Evolutionary conservation across 2,797 vertebrate genomes (phyloP).

Genomic region (Austrolebias charrua): DNA sequence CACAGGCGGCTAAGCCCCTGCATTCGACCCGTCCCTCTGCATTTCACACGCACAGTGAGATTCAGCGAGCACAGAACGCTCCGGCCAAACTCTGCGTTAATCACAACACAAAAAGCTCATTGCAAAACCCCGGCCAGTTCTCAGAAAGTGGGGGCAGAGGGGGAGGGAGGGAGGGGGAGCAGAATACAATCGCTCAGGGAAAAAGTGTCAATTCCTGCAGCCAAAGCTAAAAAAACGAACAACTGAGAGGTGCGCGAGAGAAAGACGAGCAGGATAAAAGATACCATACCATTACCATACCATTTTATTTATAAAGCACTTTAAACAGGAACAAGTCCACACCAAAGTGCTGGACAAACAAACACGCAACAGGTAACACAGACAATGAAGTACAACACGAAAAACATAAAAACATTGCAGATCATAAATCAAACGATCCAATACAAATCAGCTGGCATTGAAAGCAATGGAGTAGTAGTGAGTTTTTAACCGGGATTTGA

Average conservation of each 20-base stretch:
- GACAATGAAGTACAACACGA: too few species aligned
- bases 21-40: background rate
- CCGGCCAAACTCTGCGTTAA: constrained; percentile 70
- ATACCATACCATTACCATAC: too few species aligned
- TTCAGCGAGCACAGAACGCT: constrained; percentile 56
- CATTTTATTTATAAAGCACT: too few species aligned
- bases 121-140: constrained; percentile 66
- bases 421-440: too few species aligned
- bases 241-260: constrained; percentile 20
- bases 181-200: background rate
- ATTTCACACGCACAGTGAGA: constrained; percentile 13
- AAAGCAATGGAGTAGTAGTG: too few species aligned
- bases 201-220: background rate
- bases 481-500: too few species aligned
- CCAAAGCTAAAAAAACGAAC: constrained; percentile 21
- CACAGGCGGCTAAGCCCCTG: constrained; percentile 50
- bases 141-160: constrained; percentile 39
- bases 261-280: constrained; percentile 23
- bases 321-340: too few species aligned
- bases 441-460: too few species aligned
- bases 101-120: constrained; percentile 70
- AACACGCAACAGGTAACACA: too few species aligned
- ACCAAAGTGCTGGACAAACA: too few species aligned
- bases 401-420: too few species aligned
- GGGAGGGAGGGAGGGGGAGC: background rate